Conservation (phyloP, 1,140 invertebrate genomes). For the Drosophila guanche region DNA sequence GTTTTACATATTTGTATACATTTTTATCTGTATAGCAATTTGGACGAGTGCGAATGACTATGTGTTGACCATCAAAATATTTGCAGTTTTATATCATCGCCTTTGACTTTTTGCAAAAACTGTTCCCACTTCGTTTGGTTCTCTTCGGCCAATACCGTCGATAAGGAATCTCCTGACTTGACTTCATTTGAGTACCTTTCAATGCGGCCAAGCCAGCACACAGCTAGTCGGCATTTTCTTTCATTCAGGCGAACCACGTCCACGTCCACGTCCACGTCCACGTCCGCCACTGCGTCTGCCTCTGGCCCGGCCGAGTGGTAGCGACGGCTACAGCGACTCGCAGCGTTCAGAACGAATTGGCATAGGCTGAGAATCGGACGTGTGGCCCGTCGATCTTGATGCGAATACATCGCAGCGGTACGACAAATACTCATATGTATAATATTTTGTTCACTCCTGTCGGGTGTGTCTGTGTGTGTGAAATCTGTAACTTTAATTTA, state of each 20-base stretch:
- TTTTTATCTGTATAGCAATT: too few species aligned
- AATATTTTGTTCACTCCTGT: conserved; percentile 22
- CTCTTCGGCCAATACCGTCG: background rate
- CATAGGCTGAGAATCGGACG: conserved; percentile 64
- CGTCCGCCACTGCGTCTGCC: conserved; percentile 14
- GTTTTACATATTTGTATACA: too few species aligned
- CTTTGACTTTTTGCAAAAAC: too few species aligned
- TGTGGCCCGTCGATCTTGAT: conserved; percentile 44
- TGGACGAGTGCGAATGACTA: too few species aligned
- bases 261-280: background rate
- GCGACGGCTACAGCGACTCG: conserved; percentile 18
- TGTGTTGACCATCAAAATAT: too few species aligned
- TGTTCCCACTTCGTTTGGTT: too few species aligned
- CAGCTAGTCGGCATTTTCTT: background rate
- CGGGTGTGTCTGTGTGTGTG: conserved; percentile 16
- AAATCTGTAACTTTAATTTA: conserved; percentile 72
- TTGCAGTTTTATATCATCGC: too few species aligned
- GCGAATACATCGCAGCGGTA: conserved; percentile 48
- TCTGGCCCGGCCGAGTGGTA: background rate
- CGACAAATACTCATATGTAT: conserved; percentile 32
- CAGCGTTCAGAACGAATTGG: conserved; percentile 63
- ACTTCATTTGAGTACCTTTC: background rate
- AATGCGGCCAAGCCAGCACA: background rate
- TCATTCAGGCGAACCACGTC: conserved; percentile 3
- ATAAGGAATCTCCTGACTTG: background rate